Percentiles rank a stretch among this genome's conserved stretches.
These are phyloP conservation scores for Novumbra hubbsi DNA, from an alignment of 2,797 vertebrate genomes.

Conservation along the genomic window DNA sequence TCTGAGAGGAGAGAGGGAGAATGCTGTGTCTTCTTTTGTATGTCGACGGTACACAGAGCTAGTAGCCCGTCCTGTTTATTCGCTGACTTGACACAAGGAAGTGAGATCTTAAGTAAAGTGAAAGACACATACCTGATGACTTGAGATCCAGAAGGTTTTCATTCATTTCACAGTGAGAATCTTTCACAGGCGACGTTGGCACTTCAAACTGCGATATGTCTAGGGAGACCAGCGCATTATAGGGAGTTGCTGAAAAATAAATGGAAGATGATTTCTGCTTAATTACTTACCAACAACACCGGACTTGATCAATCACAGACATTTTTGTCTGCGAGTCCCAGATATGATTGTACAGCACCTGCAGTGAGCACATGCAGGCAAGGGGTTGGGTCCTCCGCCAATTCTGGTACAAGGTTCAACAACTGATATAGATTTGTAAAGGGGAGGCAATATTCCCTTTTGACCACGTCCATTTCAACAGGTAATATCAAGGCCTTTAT, in stretches of 20 bases:
- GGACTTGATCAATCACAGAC: background rate
- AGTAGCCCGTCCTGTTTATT: background rate
- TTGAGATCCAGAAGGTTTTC: constrained; percentile 27
- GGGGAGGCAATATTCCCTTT: constrained; percentile 29
- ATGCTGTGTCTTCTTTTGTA: background rate
- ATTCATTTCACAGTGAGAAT: background rate
- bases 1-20: constrained; percentile 55
- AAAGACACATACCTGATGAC: constrained; percentile 47
- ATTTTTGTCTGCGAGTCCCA: background rate
- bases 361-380: constrained; percentile 59
- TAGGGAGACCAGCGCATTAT: constrained; percentile 20
- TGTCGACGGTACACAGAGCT: background rate
- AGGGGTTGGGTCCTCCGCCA: constrained; percentile 48
- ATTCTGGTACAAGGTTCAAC: constrained; percentile 67
- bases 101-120: background rate
- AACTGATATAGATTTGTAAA: constrained; percentile 54
- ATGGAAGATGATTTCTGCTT: background rate
- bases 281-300: background rate
- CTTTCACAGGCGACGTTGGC: constrained; percentile 14
- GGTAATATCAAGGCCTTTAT: constrained; percentile 77
- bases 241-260: constrained; percentile 21
- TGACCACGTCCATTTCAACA: constrained; percentile 55
- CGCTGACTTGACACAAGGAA: background rate
- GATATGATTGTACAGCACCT: constrained; percentile 60
- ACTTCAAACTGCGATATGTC: constrained; percentile 52